Conservation (phyloP, 2,113 vertebrate genomes). For the Lampris incognitus region DNA sequence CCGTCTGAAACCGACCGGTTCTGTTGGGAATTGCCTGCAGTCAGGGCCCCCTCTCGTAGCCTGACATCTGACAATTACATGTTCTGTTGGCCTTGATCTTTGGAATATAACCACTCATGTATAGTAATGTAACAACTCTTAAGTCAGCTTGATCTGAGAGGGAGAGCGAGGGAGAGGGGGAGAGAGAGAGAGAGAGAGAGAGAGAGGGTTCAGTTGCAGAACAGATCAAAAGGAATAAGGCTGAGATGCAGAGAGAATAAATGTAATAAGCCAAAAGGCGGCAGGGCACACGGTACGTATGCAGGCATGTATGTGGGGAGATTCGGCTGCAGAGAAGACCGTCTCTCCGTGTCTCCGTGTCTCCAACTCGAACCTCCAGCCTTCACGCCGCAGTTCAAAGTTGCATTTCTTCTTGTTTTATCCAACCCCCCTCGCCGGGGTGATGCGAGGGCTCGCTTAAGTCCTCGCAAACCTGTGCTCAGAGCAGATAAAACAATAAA, state of each 20-base stretch:
- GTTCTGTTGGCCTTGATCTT: conserved; percentile 49
- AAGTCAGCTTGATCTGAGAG: conserved; percentile 16
- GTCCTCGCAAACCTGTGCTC: no score
- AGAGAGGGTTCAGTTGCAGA: conserved; percentile 29
- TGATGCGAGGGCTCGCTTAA: neutral
- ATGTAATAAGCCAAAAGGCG: conserved; percentile 42
- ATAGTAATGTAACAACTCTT: conserved; percentile 41
- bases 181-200: conserved; percentile 10
- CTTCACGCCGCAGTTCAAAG: conserved; percentile 22
- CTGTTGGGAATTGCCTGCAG: neutral
- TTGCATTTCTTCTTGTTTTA: neutral
- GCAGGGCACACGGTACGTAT: conserved; percentile 12
- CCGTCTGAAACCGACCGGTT: neutral
- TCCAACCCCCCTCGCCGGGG: conserved; percentile 7
- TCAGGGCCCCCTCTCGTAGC: conserved; percentile 22
- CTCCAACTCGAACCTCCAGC: neutral
- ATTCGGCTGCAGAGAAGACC: conserved; percentile 12
- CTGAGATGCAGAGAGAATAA: conserved; percentile 25
- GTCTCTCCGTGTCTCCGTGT: conserved; percentile 5
- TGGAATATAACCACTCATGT: conserved; percentile 32
- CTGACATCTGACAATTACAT: conserved; percentile 39
- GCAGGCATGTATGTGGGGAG: conserved; percentile 22
- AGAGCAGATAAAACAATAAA: conserved; percentile 4
- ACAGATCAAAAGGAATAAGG: conserved; percentile 47
- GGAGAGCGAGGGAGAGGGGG: neutral